Evolutionary conservation across 2,888 invertebrate genomes (phyloP), one percentile per base, ranked within the genome.

Genomic region (Tridacna crocea): DNA sequence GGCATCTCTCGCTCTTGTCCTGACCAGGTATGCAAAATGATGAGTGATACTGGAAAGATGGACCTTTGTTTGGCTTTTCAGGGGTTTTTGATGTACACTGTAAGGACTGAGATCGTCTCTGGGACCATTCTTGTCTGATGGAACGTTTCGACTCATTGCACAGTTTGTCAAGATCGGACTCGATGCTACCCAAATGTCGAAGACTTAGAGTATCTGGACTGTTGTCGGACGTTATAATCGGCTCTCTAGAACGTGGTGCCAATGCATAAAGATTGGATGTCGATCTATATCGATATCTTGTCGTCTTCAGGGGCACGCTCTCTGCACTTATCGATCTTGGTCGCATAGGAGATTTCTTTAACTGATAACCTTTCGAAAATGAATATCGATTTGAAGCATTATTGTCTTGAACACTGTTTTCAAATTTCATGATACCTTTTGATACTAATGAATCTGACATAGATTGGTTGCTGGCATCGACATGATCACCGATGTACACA

Each of bases 101-200:
- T 58, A 79, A 36, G 2, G 83, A 85, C 0, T 65, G 55, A 0
- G 83, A 81, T n/a, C 83, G 76, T 15, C 85, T 68, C 27, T 75
- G 77, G 46, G 66, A 68, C 85, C 85, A 85, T 61, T 80, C 77
- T 46, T 60, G 68, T 36, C 85, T 76, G 11, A 85, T 85, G 4
- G 77, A 77, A 46, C 73, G 76, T 3, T 79, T 72, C 0, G 83
- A 76, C 75, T 79, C 79, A 15, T 72, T 80, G 19, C 81, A 77
- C 15, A 85, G 55, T 58, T 80, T 76, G 15, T 83, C 72, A 13
- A 85, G 63, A 36, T 83, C 77, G 51, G 60, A 72, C 72, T 85
- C 85, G 19, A 70, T 51, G 26, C 66, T 63, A 24, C 36, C 70
- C 55, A 68, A 46, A 58, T 27, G 19, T 27, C 66, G 48, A 13